Evolutionary conservation across 2,113 vertebrate genomes (phyloP), one percentile per base, ranked within the genome.

Genomic region (Peucedramus taeniatus): DNA sequence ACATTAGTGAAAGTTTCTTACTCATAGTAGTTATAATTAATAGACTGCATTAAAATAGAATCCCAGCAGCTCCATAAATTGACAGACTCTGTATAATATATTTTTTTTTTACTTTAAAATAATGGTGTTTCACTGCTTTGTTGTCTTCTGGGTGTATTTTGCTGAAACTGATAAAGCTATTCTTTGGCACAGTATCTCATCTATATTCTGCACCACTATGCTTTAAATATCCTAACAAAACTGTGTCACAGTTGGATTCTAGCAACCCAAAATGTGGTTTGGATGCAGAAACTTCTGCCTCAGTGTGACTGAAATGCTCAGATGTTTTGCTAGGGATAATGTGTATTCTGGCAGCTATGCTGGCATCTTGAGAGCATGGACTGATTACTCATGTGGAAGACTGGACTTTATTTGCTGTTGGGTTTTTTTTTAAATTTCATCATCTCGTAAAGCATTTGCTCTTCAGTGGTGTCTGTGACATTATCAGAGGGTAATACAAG

Each of bases 101-200:
- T 44, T 64, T 82, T 68, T 94, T n/a, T 42, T 94, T 91, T 78
- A n/a, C n/a, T 94, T 89, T 84, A 92, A 82, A 89, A 75, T 71
- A 87, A 57, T 37, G 44, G 19, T 80, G 15, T 53, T 89, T 68
- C 4, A 4, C 33, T 83, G 27, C 51, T 92, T 82, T 80, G 42
- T 78, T 83, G 64, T 81, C 71, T 93, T 84, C 64, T 91, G 83
- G 72, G 53, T 68, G 47, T 78, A 26, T 96, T 91, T 92, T 81
- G 71, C 51, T 86, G 83, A 77, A 82, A 66, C 54, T 53, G 65
- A 89, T 81, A 84, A 72, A 81, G 56, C 68, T 40, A 13, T 75
- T 92, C 86, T 90, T 87, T 51, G 91, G 83, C 56, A 51, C 57
- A 92, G 57, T 50, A 40, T 64, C 91, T 95, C 51, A 81, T 94